phyloP scores from a whole-genome alignment of 1,140 invertebrate genomes.

The Pygmarrhopalites habei region DNA sequence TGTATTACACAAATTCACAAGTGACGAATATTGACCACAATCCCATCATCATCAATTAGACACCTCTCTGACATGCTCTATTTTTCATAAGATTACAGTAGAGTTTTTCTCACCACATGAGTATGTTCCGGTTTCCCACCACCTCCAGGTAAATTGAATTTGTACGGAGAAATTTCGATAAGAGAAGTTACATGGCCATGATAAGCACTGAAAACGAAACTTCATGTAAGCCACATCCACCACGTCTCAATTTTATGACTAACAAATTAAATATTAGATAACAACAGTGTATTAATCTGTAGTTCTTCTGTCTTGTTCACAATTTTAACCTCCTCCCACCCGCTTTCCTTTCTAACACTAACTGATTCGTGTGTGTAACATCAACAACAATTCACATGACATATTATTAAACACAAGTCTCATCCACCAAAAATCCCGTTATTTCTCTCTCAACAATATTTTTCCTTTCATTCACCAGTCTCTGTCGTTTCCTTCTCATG shows the following conservation, averaged over 20 bases:
- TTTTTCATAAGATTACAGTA: conserved; percentile 2
- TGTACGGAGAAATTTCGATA: conserved; percentile 96
- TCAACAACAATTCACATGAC: too few relatives aligned
- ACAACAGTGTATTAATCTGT: too few relatives aligned
- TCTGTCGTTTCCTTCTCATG: too few relatives aligned
- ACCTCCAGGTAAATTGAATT: conserved; percentile 79
- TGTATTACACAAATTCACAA: conserved; percentile 45
- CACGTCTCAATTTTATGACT: not conserved
- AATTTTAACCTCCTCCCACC: too few relatives aligned
- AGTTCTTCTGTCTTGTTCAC: too few relatives aligned
- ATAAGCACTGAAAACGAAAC: conserved; percentile 82
- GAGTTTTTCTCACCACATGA: conserved; percentile 65
- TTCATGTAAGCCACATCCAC: conserved; percentile 11
- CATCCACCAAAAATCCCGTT: too few relatives aligned
- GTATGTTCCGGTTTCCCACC: conserved; percentile 79
- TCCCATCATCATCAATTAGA: not conserved
- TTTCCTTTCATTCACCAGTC: too few relatives aligned
- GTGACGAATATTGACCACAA: not conserved
- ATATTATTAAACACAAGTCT: too few relatives aligned
- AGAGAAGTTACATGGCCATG: conserved; percentile 92
- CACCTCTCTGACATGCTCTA: too few relatives aligned
- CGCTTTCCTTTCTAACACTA: too few relatives aligned
- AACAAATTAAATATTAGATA: not conserved
- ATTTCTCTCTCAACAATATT: too few relatives aligned
- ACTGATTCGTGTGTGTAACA: too few relatives aligned